These are phyloP conservation scores for Ceratina australensis DNA, from an alignment of 1,140 invertebrate species.

Conservation along the genomic window DNA sequence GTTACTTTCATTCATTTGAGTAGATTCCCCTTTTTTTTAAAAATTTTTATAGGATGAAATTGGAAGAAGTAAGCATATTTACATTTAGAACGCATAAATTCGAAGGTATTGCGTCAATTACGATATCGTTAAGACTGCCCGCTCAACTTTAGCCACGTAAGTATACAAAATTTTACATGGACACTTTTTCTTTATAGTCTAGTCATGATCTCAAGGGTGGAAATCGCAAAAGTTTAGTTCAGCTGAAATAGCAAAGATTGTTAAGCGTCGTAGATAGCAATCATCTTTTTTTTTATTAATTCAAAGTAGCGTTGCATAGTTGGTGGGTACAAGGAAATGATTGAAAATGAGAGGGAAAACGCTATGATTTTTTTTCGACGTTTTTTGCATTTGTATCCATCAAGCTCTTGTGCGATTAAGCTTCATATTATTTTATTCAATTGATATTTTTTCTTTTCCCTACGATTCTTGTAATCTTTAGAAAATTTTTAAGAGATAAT, in stretches of 20 bases:
- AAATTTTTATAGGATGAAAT: background rate
- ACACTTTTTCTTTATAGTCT: constrained; percentile 45
- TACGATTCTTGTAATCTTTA: background rate
- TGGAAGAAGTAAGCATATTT: background rate
- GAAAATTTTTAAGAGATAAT: background rate
- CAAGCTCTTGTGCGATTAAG: constrained; percentile 35
- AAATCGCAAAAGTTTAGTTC: constrained; percentile 21
- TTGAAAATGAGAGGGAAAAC: background rate
- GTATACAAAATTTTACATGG: constrained; percentile 60
- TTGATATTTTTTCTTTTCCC: background rate
- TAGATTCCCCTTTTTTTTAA: background rate
- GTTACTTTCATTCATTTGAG: background rate
- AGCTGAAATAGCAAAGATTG: constrained; percentile 36
- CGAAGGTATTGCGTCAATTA: background rate
- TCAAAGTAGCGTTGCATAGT: too few relatives aligned
- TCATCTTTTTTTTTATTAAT: too few relatives aligned
- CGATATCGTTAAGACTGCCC: constrained; percentile 68
- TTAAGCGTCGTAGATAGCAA: constrained; percentile 22
- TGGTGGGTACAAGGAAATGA: too few relatives aligned
- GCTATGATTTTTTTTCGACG: background rate
- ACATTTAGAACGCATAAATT: background rate
- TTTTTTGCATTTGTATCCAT: background rate
- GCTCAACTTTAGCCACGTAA: constrained; percentile 58
- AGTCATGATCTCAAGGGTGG: constrained; percentile 26
- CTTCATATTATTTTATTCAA: constrained; percentile 21